A percentile compares a stretch with the other conserved stretches of the same genome.
These are phyloP conservation scores for Morone chrysops DNA, from an alignment of 2,113 vertebrate species.

Conservation along the genomic window DNA sequence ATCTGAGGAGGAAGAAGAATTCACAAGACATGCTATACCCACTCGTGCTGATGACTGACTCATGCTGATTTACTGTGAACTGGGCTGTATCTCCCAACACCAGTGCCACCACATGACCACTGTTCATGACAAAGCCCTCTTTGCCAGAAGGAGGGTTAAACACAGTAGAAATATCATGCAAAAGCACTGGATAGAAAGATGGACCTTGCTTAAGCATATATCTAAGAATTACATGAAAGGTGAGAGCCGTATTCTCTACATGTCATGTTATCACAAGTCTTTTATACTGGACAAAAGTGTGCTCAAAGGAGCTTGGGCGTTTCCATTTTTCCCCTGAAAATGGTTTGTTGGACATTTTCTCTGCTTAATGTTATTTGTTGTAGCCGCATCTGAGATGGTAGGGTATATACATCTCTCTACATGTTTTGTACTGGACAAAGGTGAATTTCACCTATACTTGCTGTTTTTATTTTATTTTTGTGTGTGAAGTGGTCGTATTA, in stretches of 20 bases:
- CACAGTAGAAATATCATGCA: slow-evolving; percentile 79
- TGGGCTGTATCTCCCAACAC: slow-evolving; percentile 82
- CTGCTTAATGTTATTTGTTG: slow-evolving; percentile 72
- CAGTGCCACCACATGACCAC: slow-evolving; percentile 82
- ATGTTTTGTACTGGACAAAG: slow-evolving; percentile 86
- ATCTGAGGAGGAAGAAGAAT: slow-evolving; percentile 90
- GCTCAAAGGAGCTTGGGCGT: slow-evolving; percentile 73
- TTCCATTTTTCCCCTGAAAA: slow-evolving; percentile 43
- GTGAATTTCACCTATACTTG: slow-evolving; percentile 84
- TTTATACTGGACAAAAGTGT: slow-evolving; percentile 85
- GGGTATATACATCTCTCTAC: slow-evolving; percentile 74
- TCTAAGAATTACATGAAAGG: slow-evolving; percentile 76
- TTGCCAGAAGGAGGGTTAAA: slow-evolving; percentile 60
- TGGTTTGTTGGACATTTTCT: slow-evolving; percentile 69
- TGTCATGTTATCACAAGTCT: slow-evolving; percentile 79
- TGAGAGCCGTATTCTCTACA: slow-evolving; percentile 75
- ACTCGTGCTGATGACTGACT: too few relatives aligned
- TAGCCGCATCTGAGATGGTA: slow-evolving; percentile 77
- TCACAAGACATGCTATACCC: slow-evolving; percentile 87
- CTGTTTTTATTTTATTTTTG: slow-evolving; percentile 44
- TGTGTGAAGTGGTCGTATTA: slow-evolving; percentile 70
- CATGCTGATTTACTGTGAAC: slow-evolving; percentile 86
- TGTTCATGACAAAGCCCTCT: slow-evolving; percentile 66
- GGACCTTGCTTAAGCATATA: slow-evolving; percentile 79
- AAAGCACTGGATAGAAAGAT: slow-evolving; percentile 85